Conservation (phyloP, 2,888 invertebrate genomes). For the Polia nebulosa region DNA sequence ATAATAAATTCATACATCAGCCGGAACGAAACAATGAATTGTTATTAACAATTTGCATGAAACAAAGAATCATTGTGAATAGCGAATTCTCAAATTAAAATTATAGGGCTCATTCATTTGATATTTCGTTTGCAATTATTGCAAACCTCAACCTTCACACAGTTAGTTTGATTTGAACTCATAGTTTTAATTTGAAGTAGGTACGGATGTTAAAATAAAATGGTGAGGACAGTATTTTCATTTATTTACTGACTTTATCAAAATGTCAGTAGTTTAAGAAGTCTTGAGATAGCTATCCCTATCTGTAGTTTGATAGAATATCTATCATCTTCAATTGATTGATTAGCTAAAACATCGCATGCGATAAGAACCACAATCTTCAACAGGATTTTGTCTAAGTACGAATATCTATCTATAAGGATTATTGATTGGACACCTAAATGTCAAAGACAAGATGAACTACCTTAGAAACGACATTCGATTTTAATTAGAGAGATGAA, state of each 20-base stretch:
- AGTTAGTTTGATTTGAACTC: background rate
- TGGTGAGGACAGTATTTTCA: too few relatives aligned
- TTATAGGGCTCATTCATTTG: slow-evolving; percentile 1
- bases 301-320: slow-evolving; percentile 15
- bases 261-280: background rate
- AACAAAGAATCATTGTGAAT: slow-evolving; percentile 26
- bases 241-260: too few relatives aligned
- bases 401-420: background rate
- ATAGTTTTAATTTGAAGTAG: slow-evolving; percentile 2
- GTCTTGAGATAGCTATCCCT: background rate
- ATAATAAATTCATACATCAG: slow-evolving; percentile 26
- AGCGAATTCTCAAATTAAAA: slow-evolving; percentile 1
- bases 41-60: slow-evolving; percentile 33
- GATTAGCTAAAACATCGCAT: slow-evolving; percentile 10
- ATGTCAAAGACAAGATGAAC: background rate
- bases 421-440: slow-evolving; percentile 8
- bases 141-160: slow-evolving; percentile 6
- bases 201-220: too few relatives aligned
- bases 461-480: background rate
- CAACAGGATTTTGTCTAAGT: background rate
- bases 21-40: slow-evolving; percentile 29
- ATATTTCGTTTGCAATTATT: slow-evolving; percentile 16
- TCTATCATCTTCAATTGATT: slow-evolving; percentile 26
- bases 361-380: background rate
- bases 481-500: background rate